Evolutionary conservation across 2,113 vertebrate species (phyloP), one percentile per base, ranked within the genome.

Genomic region (Monarcha castaneiventris): DNA sequence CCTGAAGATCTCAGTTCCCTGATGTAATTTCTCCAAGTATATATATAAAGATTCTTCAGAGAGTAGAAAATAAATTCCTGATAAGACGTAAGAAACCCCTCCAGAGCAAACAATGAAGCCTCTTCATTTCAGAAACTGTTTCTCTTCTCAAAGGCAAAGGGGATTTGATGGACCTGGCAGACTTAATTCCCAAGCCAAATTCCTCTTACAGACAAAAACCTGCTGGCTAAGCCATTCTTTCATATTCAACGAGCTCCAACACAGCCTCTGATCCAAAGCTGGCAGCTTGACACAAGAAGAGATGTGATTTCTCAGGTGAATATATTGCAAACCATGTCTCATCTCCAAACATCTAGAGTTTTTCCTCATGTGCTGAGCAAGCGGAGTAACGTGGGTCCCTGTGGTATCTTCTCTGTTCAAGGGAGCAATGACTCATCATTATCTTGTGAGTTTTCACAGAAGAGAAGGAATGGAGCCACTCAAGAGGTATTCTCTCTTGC

Each of bases 161-260:
- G 75, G 88, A 90, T 93, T 93, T 92, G 88, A 88, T 91, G 85
- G 85, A 83, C 85, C 90, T 86, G 82, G 88, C 79, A 95, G 75
- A 66, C 79, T 88, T 92, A 85, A 95, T 88, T 97, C 92, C 88
- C 95, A 95, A 92, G 88, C 88, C 88, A 94, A 73, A 92, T 92
- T 94, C 90, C 48, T 93, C 75, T 69, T 92, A 73, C 58, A 93
- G 85, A 94, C 37, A 93, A 93, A 96, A 58, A 72, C 85, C 85
- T 88, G 78, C 82, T 96, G 75, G 88, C 79, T 94, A 95, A 93
- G 75, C 79, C 51, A 54, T 75, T 77, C 94, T 95, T 94, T 93
- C 85, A 51, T 88, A 92, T 82, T 88, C 94, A 73, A 51, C 26
- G 0, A 96, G 85, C 63, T 92, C 79, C 83, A 93, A 67, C 62